Conservation (phyloP, 2,113 vertebrate species). For the Onychostruthus taczanowskii region DNA sequence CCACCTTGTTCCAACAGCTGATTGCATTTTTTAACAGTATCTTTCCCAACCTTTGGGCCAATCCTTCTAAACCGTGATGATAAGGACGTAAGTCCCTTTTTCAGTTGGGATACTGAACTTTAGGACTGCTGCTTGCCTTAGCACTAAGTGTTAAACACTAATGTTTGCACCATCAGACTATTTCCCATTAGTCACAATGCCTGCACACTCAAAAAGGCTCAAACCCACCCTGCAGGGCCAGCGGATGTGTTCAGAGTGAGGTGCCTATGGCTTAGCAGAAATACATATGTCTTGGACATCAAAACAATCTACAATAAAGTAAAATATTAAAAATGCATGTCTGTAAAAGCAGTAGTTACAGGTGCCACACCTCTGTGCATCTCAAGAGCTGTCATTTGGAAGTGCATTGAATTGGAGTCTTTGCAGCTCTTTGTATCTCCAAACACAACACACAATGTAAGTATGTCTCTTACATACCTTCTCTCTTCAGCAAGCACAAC, state of each 20-base stretch:
- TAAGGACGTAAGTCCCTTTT: not conserved
- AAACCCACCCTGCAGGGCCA: accelerated
- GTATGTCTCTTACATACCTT: not conserved
- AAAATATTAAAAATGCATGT: not conserved
- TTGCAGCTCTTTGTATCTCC: not conserved
- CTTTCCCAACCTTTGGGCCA: not conserved
- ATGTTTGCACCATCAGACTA: not conserved
- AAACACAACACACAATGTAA: not conserved
- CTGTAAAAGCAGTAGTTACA: not conserved
- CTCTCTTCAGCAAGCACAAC: not conserved
- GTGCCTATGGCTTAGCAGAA: not conserved
- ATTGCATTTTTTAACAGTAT: not conserved
- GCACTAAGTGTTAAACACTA: not conserved
- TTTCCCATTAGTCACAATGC: not conserved
- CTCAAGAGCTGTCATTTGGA: not conserved
- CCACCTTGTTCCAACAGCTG: not conserved
- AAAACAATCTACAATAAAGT: not conserved
- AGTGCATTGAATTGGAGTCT: not conserved
- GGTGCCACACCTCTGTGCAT: not conserved
- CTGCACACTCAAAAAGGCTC: not conserved
- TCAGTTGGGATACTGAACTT: not conserved
- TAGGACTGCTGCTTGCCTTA: not conserved
- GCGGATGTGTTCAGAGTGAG: accelerated
- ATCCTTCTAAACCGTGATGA: not conserved
- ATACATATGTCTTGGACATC: accelerated